Evolutionary conservation across 1,140 invertebrate genomes (phyloP).

Genomic region (Drosophila yakuba): DNA sequence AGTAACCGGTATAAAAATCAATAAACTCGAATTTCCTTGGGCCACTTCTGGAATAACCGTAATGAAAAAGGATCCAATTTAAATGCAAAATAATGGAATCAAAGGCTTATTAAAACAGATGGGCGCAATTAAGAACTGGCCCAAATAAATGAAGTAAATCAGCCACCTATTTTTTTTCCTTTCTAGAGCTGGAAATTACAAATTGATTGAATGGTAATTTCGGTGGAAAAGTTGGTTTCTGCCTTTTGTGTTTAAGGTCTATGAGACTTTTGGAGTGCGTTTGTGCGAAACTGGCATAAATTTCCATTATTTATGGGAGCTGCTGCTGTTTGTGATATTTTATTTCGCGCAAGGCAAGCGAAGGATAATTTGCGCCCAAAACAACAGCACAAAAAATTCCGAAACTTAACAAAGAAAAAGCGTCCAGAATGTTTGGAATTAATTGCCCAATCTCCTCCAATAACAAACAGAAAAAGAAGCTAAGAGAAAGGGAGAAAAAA

Average conservation of each 20-base stretch:
- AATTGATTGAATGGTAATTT: constrained; percentile 85
- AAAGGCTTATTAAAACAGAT: constrained; percentile 78
- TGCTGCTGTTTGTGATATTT: constrained; percentile 84
- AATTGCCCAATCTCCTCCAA: constrained; percentile 79
- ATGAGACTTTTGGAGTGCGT: background rate
- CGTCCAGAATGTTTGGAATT: constrained; percentile 82
- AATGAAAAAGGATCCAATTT: constrained; percentile 64
- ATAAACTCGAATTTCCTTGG: constrained; percentile 11
- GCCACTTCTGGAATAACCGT: background rate
- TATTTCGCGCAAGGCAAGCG: constrained; percentile 79
- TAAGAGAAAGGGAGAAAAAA: constrained; percentile 59
- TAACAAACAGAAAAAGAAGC: constrained; percentile 51
- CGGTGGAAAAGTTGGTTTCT: constrained; percentile 57
- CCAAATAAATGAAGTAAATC: constrained; percentile 53
- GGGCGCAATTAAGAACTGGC: constrained; percentile 63
- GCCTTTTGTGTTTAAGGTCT: constrained; percentile 48
- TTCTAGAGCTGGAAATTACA: constrained; percentile 62
- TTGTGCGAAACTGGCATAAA: constrained; percentile 69
- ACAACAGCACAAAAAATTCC: constrained; percentile 19
- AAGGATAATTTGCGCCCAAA: constrained; percentile 68
- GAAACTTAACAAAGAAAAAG: constrained; percentile 84
- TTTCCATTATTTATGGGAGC: constrained; percentile 84
- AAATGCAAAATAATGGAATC: constrained; percentile 45
- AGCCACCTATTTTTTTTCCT: background rate
- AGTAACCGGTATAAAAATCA: constrained; percentile 6